Base-by-base conservation (phyloP, 2,113 vertebrate genomes). In the Oxyruncus cristatus region DNA sequence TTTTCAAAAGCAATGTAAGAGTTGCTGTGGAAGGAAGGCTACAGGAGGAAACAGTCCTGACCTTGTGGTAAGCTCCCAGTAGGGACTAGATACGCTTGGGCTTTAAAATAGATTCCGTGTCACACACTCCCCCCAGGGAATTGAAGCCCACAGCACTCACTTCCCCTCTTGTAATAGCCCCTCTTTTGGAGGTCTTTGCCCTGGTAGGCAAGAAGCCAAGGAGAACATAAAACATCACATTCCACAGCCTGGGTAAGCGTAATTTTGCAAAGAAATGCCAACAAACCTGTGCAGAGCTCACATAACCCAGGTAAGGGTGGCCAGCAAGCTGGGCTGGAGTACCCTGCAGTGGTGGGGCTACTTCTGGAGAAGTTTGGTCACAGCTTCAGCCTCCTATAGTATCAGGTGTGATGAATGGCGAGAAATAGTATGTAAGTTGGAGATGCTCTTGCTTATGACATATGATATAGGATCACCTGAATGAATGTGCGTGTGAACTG, bases 281-380 rank as follows among this genome's bases (percentile, higher is more conserved):
- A 22, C 12, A 17, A 49, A 49, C 7, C 27, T 35, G 24, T 67
- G 32, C 49, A 67, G 28, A 59, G 4, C 28, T 88, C 56, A 7
- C 1, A 0, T 3, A 61, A 33, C 3, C 9, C 50, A 44, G 32
- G n/a, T 11, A 15, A 0, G 0, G 55, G 23, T 44, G 46, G 37
- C 12, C n/a, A 86, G n/a, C 0, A 12, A 52, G 17, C 41, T 55
- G 73, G 20, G 49, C 41, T 81, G 68, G 39, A 84, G 5, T 28
- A 46, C 49, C 20, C 15, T 1, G 2, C 0, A 1, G 14, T 2
- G 1, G 17, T 61, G 30, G 23, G 27, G 4, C 26, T 84, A 35
- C 55, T 85, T 92, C 82, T 81, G 85, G 78, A 84, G 30, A 85
- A 39, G 26, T 55, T 35, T 47, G 73, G 35, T 66, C 78, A 30